Conservation (phyloP, 2,888 invertebrate genomes). For the Plebejus melissa region DNA sequence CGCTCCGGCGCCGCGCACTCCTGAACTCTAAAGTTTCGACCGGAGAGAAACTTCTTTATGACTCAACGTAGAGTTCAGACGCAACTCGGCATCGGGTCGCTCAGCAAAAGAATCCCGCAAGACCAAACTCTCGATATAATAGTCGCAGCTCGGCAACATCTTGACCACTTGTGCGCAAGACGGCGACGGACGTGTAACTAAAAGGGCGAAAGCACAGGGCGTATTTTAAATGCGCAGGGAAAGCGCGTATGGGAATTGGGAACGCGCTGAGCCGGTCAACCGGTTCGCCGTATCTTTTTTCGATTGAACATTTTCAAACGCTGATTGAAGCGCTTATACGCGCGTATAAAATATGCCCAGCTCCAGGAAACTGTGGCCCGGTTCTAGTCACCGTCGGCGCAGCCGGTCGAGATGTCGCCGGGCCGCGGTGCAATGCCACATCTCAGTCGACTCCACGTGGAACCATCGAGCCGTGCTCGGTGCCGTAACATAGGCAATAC, state of each 20-base stretch:
- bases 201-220: neutral
- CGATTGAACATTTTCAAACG: neutral
- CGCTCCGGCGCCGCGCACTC: neutral
- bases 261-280: too few species aligned
- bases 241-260: neutral
- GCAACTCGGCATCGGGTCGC: slow-evolving; percentile 15
- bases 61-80: slow-evolving; percentile 9
- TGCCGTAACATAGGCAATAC: slow-evolving; percentile 76
- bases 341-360: neutral
- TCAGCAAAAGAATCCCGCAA: slow-evolving; percentile 2
- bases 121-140: slow-evolving; percentile 1
- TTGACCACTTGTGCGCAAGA: neutral
- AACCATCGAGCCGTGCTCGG: slow-evolving; percentile 72
- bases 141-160: neutral
- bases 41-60: neutral
- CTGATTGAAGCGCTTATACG: neutral
- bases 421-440: neutral
- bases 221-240: neutral
- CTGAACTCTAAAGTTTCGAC: neutral
- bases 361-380: neutral
- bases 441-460: slow-evolving; percentile 47
- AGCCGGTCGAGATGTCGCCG: neutral
- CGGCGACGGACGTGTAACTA: neutral
- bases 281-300: neutral
- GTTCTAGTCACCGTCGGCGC: neutral